Evolutionary conservation across 2,797 vertebrate species (phyloP), one percentile per base, ranked within the genome.

Genomic region (Mastacembelus armatus): DNA sequence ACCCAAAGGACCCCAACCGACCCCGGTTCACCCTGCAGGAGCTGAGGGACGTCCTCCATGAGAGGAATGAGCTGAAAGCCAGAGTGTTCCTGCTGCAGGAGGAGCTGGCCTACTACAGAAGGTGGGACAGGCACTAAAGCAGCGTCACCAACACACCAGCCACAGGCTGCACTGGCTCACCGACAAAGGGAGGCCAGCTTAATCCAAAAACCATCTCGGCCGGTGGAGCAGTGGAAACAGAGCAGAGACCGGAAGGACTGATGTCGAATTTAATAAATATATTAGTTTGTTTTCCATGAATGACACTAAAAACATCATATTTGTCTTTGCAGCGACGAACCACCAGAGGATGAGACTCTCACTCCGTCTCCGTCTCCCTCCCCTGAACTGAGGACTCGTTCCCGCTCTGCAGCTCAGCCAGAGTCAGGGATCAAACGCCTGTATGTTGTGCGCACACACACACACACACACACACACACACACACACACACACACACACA

Each of bases 1-100:
- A 98, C 66, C 86, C 93, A 4, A 97, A 96, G 85, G 98, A 99
- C 80, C 96, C 97, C 1, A 97, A 95, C 83, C 93, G 98, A 2
- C 98, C 98, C 0, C 91, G 98, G 4, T 99, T 99, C 92, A 99
- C 98, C 0, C 90, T 99, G 69, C 98, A 99, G 87, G 98, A 99
- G 91, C 94, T 99, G 62, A 92, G 97, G 43, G 98, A 99, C 0
- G 98, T 99, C 52, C 94, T 99, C 14, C 98, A 99, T 0, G 98
- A 99, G 89, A 94, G 98, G 74, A 99, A 99, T 1, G 98, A 99
- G 74, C 92, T 99, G 52, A 99, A 99, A 87, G 95, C 98, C 52
- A 96, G 97, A 93, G 96, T 99, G 11, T 99, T 99, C 78, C 64
- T 99, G 90, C 86, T 99, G 77, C 98, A 99, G 77, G 98, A 99